Evolutionary conservation across 1,140 invertebrate species (phyloP), one percentile per base, ranked within the genome.

Genomic region (Meloidogyne floridensis): DNA sequence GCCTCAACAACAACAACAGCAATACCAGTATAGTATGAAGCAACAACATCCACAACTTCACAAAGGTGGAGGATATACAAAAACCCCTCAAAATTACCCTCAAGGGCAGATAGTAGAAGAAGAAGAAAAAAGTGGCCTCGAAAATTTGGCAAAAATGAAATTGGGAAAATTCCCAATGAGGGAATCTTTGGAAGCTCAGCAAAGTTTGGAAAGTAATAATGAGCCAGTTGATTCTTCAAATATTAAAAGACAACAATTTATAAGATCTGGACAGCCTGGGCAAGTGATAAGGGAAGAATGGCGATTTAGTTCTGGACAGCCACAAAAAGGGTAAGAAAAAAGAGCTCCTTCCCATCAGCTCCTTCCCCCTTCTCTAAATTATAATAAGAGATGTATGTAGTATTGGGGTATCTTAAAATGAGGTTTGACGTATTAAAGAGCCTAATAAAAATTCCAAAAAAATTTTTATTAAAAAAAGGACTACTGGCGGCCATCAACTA

Each of bases 121-220:
- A 32, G 32, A 32, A 32, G 32, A 32, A 32, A 11, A 43, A 69
- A 79, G 77, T 47, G 77, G 77, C 47, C 65, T 79, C n/a, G 77
- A 72, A 53, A 79, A 79, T 47, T 47, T 79, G 77, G 65, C 18
- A 11, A 20, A 71, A 72, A 43, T 72, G 42, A 79, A 71, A 47
- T 51, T 79, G 10, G 77, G 77, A 20, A 69, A 79, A 71, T 79
- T 79, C 8, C 77, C 76, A 13, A 20, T 59, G 74, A 72, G 77
- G 2, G 72, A 47, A 71, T 72, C 20, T 42, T 65, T 71, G 20
- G 65, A 51, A n/a, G 59, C 5, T n/a, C 59, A 65, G n/a, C 59
- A 65, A n/a, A 65, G 59, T 6, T n/a, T n/a, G 1, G 59, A 65
- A 7, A 65, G n/a, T 59, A 59, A 56, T 56, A 32, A 32, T 8